These are phyloP conservation scores for Carduelis carduelis DNA, from an alignment of 2,797 vertebrate species.

Conservation along the genomic window DNA sequence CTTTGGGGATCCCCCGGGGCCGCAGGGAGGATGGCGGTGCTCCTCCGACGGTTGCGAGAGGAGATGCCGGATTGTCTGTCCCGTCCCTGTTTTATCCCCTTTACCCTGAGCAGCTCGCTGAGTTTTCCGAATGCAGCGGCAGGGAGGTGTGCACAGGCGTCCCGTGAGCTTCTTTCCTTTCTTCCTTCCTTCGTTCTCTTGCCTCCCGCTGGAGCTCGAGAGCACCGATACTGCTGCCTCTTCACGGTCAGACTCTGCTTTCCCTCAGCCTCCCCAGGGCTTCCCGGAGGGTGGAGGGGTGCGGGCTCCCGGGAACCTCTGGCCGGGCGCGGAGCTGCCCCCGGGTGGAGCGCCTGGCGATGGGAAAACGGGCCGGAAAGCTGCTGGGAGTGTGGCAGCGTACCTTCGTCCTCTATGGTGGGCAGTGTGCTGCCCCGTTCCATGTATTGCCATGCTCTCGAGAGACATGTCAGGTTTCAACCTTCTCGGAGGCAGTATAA, in stretches of 20 bases:
- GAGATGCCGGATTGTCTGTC: neutral
- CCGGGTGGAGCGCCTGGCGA: too few relatives aligned
- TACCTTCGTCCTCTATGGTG: fast-evolving
- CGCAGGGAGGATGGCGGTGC: neutral
- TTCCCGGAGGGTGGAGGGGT: neutral
- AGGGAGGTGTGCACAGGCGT: neutral
- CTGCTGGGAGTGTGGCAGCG: fast-evolving
- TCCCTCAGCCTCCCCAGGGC: neutral
- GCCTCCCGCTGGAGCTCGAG: neutral
- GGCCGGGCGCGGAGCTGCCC: neutral
- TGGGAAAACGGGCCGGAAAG: too few relatives aligned
- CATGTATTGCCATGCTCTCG: fast-evolving
- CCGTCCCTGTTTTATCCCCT: neutral
- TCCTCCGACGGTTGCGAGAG: too few relatives aligned
- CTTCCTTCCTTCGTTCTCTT: neutral
- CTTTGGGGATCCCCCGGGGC: neutral
- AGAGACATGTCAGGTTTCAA: fast-evolving
- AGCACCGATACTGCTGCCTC: neutral
- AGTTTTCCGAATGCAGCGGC: neutral
- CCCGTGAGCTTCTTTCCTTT: neutral
- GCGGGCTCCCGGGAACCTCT: too few relatives aligned
- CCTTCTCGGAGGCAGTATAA: neutral
- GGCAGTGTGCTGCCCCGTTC: fast-evolving
- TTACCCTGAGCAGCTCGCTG: neutral
- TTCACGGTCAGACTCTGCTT: neutral